Evolutionary conservation across 2,888 invertebrate genomes (phyloP).

Genomic region (Philaethria dido): DNA sequence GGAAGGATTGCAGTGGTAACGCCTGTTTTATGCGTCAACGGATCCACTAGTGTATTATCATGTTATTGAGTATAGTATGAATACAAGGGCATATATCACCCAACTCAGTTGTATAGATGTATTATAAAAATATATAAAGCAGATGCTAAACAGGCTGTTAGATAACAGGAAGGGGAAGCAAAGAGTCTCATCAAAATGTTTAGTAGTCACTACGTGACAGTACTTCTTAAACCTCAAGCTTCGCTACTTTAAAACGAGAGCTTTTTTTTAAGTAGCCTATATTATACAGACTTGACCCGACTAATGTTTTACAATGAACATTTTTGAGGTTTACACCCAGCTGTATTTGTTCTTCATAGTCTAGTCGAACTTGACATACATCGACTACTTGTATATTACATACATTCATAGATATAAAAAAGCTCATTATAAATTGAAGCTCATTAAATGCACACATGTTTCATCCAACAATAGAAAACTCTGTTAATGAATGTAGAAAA

Average conservation of each 20-base stretch:
- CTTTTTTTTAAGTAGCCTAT: constrained; percentile 30
- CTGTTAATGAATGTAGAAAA: constrained; percentile 1
- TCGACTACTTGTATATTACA: constrained; percentile 29
- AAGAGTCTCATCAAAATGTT: constrained; percentile 27
- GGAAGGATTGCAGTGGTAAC: too few relatives aligned
- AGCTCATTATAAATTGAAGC: constrained; percentile 9
- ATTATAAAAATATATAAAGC: not conserved
- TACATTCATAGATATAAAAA: constrained; percentile 21
- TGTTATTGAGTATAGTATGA: too few relatives aligned
- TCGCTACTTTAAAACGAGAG: constrained; percentile 26
- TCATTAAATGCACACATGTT: constrained; percentile 20
- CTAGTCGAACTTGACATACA: constrained; percentile 31
- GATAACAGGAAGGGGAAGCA: constrained; percentile 10
- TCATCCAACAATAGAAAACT: constrained; percentile 13
- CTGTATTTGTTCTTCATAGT: constrained; percentile 3
- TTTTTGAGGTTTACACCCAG: constrained; percentile 24
- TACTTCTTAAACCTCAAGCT: constrained; percentile 24
- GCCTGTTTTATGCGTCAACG: too few relatives aligned
- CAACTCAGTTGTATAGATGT: not conserved
- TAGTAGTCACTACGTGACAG: constrained; percentile 26
- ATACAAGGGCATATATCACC: too few relatives aligned
- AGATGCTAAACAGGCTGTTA: constrained; percentile 26
- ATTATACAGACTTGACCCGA: constrained; percentile 40
- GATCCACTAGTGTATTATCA: too few relatives aligned
- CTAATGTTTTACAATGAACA: constrained; percentile 28